Evolutionary conservation across 2,888 invertebrate species (phyloP), one percentile per base, ranked within the genome.

Genomic region (Synergus japonicus): DNA sequence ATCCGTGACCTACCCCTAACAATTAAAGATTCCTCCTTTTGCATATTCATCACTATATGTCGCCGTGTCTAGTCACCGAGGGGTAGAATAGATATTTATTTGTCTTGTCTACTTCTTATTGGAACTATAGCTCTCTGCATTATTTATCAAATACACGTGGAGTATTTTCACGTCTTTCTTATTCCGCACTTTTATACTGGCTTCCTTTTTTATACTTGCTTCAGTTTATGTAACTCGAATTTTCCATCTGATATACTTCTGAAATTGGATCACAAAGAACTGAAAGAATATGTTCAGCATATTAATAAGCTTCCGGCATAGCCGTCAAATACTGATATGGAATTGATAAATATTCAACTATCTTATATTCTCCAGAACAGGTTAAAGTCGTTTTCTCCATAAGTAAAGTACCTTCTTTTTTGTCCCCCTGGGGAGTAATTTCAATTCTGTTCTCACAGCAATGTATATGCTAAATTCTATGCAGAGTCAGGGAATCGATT

Each of bases 1-100:
- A 85, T 84, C 85, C 86, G 80, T 83, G 81, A 85, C 83, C 84
- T 86, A 79, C 76, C 78, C 78, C 82, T 79, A 79, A 76, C 79
- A 81, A 80, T 78, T 76, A 67, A 67, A 82, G 66, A 78, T 82
- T 83, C 81, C 79, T 63, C 77, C 54, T 80, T 77, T 41, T 73
- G 60, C 44, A 4, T 29, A 73, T 49, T 54, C 46, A 37, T 49
- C 22, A 41, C 69, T 29, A 29, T 18, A 49, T 67, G 29, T n/a
- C n/a, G 41, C 69, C 8, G 29, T 29, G 29, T 8, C 69, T 67
- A 29, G 69, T n/a, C 49, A 49, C 29, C 29, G 29, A 65, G 41
- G 41, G 73, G 54, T 73, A 54, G 29, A 73, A 54, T 37, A 54
- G 37, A 73, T 49, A 73, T 73, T 54, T n/a, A n/a, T n/a, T 29